Evolutionary conservation across 1,140 invertebrate genomes (phyloP), one percentile per base, ranked within the genome.

Genomic region (Tetramorium alpestre): DNA sequence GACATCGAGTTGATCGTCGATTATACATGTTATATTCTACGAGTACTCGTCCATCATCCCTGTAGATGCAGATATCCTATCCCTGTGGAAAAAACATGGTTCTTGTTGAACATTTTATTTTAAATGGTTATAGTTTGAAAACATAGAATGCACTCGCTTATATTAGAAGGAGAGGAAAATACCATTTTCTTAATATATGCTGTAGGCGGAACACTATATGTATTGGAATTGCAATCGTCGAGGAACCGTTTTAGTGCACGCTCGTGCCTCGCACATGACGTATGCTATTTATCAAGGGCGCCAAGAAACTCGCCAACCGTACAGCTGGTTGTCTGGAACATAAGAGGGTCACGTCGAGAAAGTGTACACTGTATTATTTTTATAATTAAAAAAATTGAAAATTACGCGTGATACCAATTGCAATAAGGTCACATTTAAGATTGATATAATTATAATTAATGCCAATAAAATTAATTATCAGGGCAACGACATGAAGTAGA

Each of bases 271-370:
- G 73, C 13, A 88, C 75, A 8, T 89, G 88, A 64, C 69, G 93
- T 56, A 93, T 49, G 51, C 85, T 89, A 78, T 90, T 92, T 49
- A 95, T 75, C 22, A 95, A 81, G 0, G 94, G 94, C n/a, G 91
- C 73, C 3, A 95, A 76, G 16, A 95, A 75, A 82, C 91, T 93
- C 16, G 91, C 81, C 62, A 95, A 75, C 38, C 90, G 92, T n/a
- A 93, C 54, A 25, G 65, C 84, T n/a, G 91, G 82, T 62, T 62
- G 60, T 78, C 94, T 94, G 86, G 62, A 93, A 94, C 47, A 69
- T 70, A 70, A 87, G n/a, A 73, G 22, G 58, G n/a, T 1, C 28
- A n/a, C 3, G 8, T 49, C 22, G 11, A 78, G 5, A n/a, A 64
- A 73, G 51, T 72, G 41, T 49, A 69, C 13, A 28, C 22, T 38